Base-by-base conservation (phyloP, 1,140 invertebrate genomes). In the Cydia fagiglandana region DNA sequence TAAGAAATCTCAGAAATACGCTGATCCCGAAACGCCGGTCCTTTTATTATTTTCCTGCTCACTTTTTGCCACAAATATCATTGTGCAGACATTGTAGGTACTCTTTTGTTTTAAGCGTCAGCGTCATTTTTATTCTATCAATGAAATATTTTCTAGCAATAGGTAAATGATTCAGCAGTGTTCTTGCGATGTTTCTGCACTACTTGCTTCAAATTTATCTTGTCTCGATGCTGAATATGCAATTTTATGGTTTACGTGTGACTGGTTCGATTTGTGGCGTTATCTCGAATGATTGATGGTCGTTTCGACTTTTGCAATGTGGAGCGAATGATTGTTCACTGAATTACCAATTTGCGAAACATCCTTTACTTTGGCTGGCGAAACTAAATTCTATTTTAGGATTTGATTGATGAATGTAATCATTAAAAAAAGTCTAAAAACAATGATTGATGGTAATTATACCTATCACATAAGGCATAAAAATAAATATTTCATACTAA, bases 251-350 rank as follows among this genome's bases (percentile, higher is more conserved):
- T 83, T 81, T 83, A 79, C 82, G 78, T 81, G 75, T 81, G 77
- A 77, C 79, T 81, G 77, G 78, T 79, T 85, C 80, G 80, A 84
- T 84, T 85, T 80, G 78, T 79, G 77, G 76, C 76, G 78, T 83
- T 82, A 85, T 84, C 79, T 83, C 75, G 73, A 77, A 82, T 83
- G 84, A 85, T 85, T 81, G 83, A 87, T 87, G 75, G 79, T 76
- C 38, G 70, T 76, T 80, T 78, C 81, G 79, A 80, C 80, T 79
- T 77, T 76, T 78, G 76, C 78, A 79, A 83, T 84, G 81, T 84
- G 77, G 78, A 83, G 78, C 77, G 75, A 81, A 80, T 79, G 78
- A 83, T 81, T 86, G 77, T 79, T 76, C 78, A 81, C 79, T 75
- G 74, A 70, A 70, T 75, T 76, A 78, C 64, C 81, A 80, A 79